Percentiles rank a stretch among this genome's conserved stretches.
Conservation (phyloP, 1,140 invertebrate species). For the Atta cephalotes region DNA sequence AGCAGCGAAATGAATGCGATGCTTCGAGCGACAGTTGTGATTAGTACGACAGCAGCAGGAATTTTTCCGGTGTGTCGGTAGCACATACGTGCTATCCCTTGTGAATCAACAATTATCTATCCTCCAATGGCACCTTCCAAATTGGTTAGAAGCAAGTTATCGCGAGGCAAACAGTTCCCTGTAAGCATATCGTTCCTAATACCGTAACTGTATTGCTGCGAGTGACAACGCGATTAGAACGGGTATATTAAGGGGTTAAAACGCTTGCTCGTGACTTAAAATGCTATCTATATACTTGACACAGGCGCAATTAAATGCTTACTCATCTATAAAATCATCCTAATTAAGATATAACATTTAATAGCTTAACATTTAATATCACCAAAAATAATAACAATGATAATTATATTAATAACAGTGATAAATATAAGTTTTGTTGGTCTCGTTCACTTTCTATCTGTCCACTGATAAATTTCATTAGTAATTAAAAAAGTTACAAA, state of each 20-base stretch:
- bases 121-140: conserved; percentile 40
- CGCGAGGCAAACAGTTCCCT: conserved; percentile 46
- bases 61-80: conserved; percentile 17
- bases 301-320: not conserved
- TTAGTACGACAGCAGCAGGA: conserved; percentile 35
- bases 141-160: conserved; percentile 41
- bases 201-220: conserved; percentile 69
- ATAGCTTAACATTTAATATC: not conserved
- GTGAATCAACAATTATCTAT: conserved; percentile 54
- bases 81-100: conserved; percentile 7
- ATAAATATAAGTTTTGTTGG: not conserved
- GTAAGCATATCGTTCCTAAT: conserved; percentile 69
- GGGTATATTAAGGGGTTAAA: conserved; percentile 32
- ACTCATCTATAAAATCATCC: conserved; percentile 10
- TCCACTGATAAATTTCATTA: not conserved
- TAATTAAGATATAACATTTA: not conserved
- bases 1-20: conserved; percentile 44
- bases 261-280: conserved; percentile 41
- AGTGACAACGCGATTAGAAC: conserved; percentile 71
- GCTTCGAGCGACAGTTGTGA: conserved; percentile 52
- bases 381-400: not conserved
- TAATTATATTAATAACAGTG: no score
- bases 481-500: not conserved
- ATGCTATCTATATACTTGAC: not conserved
- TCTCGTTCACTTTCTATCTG: not conserved